These are phyloP conservation scores for Cinclus cinclus DNA, from an alignment of 2,113 vertebrate species.

Conservation along the genomic window DNA sequence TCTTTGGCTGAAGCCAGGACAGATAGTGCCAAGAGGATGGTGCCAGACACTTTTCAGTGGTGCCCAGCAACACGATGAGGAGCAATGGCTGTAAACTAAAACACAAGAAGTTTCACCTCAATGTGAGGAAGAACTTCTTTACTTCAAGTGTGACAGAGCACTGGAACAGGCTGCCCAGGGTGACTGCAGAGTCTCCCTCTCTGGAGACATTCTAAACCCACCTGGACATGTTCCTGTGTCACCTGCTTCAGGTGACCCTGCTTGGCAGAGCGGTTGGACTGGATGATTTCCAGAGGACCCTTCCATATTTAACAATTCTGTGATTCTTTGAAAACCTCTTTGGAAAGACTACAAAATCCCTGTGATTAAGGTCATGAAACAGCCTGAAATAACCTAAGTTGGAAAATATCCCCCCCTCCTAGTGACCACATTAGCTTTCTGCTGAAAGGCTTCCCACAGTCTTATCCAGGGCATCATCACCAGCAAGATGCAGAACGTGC, in stretches of 20 bases:
- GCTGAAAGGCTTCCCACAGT: not conserved
- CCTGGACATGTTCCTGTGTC: fast-evolving
- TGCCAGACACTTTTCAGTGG: not conserved
- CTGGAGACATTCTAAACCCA: not conserved
- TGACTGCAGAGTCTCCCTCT: no score
- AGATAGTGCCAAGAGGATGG: not conserved
- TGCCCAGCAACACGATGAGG: not conserved
- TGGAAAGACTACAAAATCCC: not conserved
- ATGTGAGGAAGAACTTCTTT: not conserved
- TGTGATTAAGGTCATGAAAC: not conserved
- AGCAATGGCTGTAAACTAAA: not conserved
- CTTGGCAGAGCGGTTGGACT: not conserved
- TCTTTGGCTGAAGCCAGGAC: not conserved
- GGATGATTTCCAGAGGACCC: not conserved
- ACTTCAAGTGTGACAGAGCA: fast-evolving
- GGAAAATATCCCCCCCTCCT: not conserved
- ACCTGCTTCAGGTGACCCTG: not conserved
- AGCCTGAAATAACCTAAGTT: not conserved
- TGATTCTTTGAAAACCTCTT: not conserved
- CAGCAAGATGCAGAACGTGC: not conserved
- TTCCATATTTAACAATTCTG: not conserved
- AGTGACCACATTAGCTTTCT: not conserved
- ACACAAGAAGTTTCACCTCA: not conserved
- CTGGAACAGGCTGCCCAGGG: not conserved
- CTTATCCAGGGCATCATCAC: not conserved